These are phyloP conservation scores for Ischnura elegans DNA, from an alignment of 2,888 invertebrate species.

Conservation along the genomic window DNA sequence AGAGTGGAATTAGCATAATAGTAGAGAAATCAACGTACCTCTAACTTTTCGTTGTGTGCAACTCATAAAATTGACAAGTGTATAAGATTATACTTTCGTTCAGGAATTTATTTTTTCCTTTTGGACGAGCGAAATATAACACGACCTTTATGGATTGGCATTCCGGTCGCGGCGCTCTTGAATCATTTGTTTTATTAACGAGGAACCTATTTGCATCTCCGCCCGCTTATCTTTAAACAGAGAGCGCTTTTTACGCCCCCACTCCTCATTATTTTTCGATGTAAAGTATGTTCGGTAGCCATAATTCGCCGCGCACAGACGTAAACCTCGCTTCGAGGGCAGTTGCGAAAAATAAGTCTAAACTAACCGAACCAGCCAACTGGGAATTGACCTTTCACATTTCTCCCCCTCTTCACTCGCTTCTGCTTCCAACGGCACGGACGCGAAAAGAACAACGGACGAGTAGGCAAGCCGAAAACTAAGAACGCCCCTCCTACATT, in stretches of 20 bases:
- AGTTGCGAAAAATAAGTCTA: neutral
- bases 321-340: neutral
- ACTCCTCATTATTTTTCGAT: neutral
- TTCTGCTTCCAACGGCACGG: neutral
- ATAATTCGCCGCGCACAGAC: neutral
- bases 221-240: no score
- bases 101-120: no score
- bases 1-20: no score
- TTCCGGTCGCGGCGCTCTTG: neutral
- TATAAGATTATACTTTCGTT: no score
- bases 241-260: neutral
- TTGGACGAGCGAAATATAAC: neutral
- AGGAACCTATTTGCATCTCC: neutral
- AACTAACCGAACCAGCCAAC: neutral
- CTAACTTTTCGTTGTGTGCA: no score
- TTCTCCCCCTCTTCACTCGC: neutral
- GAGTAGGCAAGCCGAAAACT: neutral
- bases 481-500: neutral
- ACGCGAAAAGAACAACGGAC: neutral
- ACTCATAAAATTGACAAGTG: no score
- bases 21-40: no score
- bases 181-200: neutral
- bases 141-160: neutral
- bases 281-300: neutral
- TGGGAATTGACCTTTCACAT: conserved; percentile 25